Evolutionary conservation across 1,140 invertebrate species (phyloP), one percentile per base, ranked within the genome.

Genomic region (Leptinotarsa texana): DNA sequence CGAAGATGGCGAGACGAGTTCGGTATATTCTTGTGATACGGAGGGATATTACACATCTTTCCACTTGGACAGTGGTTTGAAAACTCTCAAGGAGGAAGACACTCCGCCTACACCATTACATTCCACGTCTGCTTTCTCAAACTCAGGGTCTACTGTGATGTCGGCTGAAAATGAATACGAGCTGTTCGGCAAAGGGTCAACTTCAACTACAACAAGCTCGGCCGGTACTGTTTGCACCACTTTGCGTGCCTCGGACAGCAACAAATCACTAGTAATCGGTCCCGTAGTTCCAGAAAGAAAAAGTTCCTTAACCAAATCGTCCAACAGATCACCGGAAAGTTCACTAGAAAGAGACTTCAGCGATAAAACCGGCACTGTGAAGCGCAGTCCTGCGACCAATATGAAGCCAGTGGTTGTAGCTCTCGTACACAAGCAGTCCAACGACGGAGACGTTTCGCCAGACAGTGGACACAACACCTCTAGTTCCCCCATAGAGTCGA

Each of bases 21-120:
- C 96, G 0, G 94, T 96, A 63, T 98, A 97, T 85, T 97, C 96
- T 5, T 96, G 96, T 81, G 97, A 98, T 83, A 97, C 96, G 15
- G 97, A 98, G 86, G 96, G 97, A 13, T 98, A 98, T 85, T 98
- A 98, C 85, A 98, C 97, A 0, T 98, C 96, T 13, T 98, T 98
- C 87, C 96, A 98, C 84, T 92, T 96, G 88, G 97, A 98, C 85
- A 97, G 95, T 72, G 97, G 96, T 2, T 85, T 98, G 63, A 95
- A 96, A 84, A 94, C 93, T 0, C 85, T 94, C 17, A 92, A 93
- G 83, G 93, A 95, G 84, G 93, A 95, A 85, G 94, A 94, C 83
- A 83, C 86, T 24, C 90, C 90, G 1, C 86, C 89, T 68, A 90
- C 90, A 4, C 90, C 91, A 5, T 80, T 92, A 79, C 91, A 92